Evolutionary conservation across 2,113 vertebrate genomes (phyloP).

Genomic region (Gracilinanus agilis): DNA sequence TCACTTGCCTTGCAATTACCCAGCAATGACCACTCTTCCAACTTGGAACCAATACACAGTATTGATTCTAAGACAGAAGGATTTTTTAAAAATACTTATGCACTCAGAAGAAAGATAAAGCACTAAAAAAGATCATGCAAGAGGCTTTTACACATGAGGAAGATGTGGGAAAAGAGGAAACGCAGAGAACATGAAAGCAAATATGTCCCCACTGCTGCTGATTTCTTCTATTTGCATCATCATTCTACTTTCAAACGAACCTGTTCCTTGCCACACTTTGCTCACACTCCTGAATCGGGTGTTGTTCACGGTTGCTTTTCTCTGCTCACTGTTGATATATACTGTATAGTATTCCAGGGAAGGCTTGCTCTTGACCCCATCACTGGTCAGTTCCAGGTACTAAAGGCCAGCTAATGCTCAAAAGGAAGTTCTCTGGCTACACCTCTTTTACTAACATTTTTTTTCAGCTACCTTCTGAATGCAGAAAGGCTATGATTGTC

Average conservation of each 20-base stretch:
- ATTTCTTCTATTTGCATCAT: not conserved
- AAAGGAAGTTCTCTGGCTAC: not conserved
- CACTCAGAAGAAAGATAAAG: not conserved
- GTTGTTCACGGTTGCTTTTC: not conserved
- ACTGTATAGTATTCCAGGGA: not conserved
- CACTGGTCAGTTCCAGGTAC: not conserved
- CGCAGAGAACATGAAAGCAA: not conserved
- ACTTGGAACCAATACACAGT: no score
- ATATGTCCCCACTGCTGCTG: not conserved
- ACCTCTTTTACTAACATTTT: not conserved
- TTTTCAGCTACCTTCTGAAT: not conserved
- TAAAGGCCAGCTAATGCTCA: not conserved
- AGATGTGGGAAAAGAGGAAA: not conserved
- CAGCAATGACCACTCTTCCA: no score
- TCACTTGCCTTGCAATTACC: no score
- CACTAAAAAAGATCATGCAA: not conserved
- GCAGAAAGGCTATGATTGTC: not conserved
- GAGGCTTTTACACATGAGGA: not conserved
- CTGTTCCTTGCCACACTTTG: not conserved
- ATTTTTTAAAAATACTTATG: not conserved
- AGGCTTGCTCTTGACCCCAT: not conserved
- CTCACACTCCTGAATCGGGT: no score
- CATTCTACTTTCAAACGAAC: not conserved
- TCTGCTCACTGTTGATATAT: not conserved
- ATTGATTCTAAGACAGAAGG: no score